Evolutionary conservation across 2,888 invertebrate genomes (phyloP).

Genomic region (Andrena bucephala): DNA sequence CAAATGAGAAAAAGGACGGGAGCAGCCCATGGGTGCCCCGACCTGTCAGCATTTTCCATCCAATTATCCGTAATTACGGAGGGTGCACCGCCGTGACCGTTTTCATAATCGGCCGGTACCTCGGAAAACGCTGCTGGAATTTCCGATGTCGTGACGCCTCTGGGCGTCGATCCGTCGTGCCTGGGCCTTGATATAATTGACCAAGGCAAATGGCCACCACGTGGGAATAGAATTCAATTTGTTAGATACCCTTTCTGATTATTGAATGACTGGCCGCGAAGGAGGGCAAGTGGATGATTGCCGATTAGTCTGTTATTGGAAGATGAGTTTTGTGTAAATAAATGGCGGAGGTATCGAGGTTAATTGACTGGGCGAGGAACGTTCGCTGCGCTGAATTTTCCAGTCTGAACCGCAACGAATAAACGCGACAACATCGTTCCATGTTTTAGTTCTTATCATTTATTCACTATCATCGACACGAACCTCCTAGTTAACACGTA

Average conservation of each 20-base stretch:
- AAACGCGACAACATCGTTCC: constrained; percentile 8
- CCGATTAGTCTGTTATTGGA: constrained; percentile 52
- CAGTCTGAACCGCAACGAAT: no score
- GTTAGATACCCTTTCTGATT: constrained; percentile 33
- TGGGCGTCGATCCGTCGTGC: constrained; percentile 22
- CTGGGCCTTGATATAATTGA: constrained; percentile 31
- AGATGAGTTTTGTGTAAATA: constrained; percentile 46
- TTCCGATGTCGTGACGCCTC: constrained; percentile 30
- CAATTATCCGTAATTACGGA: constrained; percentile 82
- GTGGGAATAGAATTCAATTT: constrained; percentile 47
- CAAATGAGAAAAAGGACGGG: constrained; percentile 47
- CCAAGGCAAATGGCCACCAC: neutral
- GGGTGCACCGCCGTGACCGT: constrained; percentile 73
- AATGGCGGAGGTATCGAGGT: constrained; percentile 33
- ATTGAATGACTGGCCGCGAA: constrained; percentile 27
- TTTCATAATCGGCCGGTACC: constrained; percentile 78
- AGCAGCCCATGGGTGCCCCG: constrained; percentile 26
- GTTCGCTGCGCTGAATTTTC: constrained; percentile 2
- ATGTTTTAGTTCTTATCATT: constrained; percentile 44
- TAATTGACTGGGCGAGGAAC: constrained; percentile 9
- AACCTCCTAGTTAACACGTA: constrained; percentile 31
- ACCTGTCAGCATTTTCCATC: constrained; percentile 77
- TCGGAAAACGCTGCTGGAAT: constrained; percentile 62
- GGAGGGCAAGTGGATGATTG: constrained; percentile 47
- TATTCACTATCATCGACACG: constrained; percentile 54